These are phyloP conservation scores for Tenodera sinensis DNA, from an alignment of 2,888 invertebrate genomes.

Conservation along the genomic window DNA sequence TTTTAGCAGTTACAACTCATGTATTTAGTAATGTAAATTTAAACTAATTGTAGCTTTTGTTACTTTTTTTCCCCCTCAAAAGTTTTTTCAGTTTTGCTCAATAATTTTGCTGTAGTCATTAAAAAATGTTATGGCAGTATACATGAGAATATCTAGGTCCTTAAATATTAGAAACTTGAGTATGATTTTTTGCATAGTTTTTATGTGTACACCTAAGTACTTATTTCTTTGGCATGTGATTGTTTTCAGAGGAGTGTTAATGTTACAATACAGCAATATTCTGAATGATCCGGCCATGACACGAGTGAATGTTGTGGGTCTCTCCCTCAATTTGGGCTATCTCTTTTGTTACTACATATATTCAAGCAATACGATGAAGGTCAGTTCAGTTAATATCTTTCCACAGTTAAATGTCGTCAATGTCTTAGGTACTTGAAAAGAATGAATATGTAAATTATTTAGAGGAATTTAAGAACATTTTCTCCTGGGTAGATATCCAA, in stretches of 20 bases:
- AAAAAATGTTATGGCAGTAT: no score
- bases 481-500: no score
- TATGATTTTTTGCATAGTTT: not conserved
- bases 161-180: no score
- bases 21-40: no score
- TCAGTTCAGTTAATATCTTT: not conserved
- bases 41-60: no score
- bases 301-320: slow-evolving; percentile 71
- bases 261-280: slow-evolving; percentile 71
- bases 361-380: slow-evolving; percentile 48
- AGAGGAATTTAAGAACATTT: no score
- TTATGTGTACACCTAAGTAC: not conserved
- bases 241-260: slow-evolving; percentile 63
- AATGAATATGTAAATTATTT: no score
- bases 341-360: slow-evolving; percentile 64
- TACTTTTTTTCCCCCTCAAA: no score
- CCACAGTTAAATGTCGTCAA: not conserved
- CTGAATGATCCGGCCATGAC: slow-evolving; percentile 73
- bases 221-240: not conserved
- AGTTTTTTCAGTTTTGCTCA: no score
- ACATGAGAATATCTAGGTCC: no score
- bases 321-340: slow-evolving; percentile 65
- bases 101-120: no score
- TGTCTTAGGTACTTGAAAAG: not conserved
- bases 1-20: no score